Conservation (phyloP, 2,888 invertebrate species). For the Crepidodera aurea region DNA sequence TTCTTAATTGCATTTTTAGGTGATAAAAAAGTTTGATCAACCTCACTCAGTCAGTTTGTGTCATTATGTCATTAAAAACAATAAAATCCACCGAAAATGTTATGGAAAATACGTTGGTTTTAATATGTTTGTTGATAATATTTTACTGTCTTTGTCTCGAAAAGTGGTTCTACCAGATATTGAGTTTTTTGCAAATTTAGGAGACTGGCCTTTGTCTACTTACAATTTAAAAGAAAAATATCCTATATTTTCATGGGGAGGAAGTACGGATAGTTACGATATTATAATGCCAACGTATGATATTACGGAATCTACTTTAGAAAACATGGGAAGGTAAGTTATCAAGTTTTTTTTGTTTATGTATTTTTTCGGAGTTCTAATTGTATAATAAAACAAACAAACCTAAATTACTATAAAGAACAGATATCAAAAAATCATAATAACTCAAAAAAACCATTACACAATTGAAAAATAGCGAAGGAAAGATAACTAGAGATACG, state of each 20-base stretch:
- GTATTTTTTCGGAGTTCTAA: too few species aligned
- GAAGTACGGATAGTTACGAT: conserved; percentile 83
- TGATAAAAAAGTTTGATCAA: conserved; percentile 74
- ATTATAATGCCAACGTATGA: conserved; percentile 96
- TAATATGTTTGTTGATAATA: conserved; percentile 92
- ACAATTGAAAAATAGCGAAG: too few species aligned
- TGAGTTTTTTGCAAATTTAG: conserved; percentile 91
- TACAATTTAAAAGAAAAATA: conserved; percentile 63
- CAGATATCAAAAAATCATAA: not conserved
- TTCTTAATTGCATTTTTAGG: conserved; percentile 46
- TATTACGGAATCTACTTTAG: conserved; percentile 88
- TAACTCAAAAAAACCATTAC: too few species aligned
- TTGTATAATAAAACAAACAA: not conserved
- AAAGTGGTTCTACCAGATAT: conserved; percentile 85
- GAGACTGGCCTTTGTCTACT: conserved; percentile 90
- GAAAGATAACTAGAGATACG: too few species aligned
- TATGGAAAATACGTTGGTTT: conserved; percentile 96
- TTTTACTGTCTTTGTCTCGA: conserved; percentile 80
- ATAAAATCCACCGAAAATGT: conserved; percentile 85
- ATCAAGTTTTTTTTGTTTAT: too few species aligned
- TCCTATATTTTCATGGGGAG: conserved; percentile 97
- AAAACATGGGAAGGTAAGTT: conserved; percentile 88
- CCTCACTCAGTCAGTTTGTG: conserved; percentile 87
- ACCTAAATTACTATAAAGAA: not conserved
- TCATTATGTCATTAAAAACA: conserved; percentile 86